These are phyloP conservation scores for Pedicia rivosa DNA, from an alignment of 2,888 invertebrate genomes.

Conservation along the genomic window DNA sequence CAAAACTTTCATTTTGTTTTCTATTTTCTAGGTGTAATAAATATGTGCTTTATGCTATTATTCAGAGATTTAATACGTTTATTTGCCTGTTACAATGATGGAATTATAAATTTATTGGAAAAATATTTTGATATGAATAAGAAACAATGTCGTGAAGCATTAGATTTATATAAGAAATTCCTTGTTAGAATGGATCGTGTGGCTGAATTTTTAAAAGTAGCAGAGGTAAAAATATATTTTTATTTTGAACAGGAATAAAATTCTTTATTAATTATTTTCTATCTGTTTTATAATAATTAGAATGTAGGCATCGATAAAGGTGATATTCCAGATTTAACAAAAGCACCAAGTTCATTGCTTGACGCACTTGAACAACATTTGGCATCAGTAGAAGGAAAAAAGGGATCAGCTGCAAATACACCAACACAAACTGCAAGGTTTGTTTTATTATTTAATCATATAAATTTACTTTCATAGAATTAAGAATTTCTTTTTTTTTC, in stretches of 20 bases:
- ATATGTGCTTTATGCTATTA: constrained; percentile 96
- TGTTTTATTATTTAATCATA: constrained; percentile 4
- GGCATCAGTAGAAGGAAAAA: constrained; percentile 83
- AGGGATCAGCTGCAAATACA: constrained; percentile 70
- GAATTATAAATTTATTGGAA: constrained; percentile 95
- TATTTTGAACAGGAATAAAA: constrained; percentile 27
- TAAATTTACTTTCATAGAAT: constrained; percentile 7
- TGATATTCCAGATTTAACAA: constrained; percentile 95
- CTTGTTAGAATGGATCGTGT: constrained; percentile 97
- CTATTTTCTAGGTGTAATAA: constrained; percentile 59
- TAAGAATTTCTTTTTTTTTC: constrained; percentile 1
- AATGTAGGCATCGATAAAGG: constrained; percentile 97
- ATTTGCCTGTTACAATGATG: constrained; percentile 99
- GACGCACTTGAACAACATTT: constrained; percentile 96
- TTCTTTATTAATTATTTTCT: constrained; percentile 16
- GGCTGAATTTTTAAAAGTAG: constrained; percentile 89
- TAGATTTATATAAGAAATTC: constrained; percentile 98
- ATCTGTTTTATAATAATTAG: constrained; percentile 22
- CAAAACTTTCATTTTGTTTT: not conserved
- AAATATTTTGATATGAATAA: constrained; percentile 99
- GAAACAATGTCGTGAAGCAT: constrained; percentile 93
- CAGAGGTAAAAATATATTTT: constrained; percentile 34
- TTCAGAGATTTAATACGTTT: constrained; percentile 97
- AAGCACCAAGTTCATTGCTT: constrained; percentile 91
- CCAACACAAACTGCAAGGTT: constrained; percentile 76